Evolutionary conservation across 2,888 invertebrate genomes (phyloP).

Genomic region (Vannuccia rotundouncinata): DNA sequence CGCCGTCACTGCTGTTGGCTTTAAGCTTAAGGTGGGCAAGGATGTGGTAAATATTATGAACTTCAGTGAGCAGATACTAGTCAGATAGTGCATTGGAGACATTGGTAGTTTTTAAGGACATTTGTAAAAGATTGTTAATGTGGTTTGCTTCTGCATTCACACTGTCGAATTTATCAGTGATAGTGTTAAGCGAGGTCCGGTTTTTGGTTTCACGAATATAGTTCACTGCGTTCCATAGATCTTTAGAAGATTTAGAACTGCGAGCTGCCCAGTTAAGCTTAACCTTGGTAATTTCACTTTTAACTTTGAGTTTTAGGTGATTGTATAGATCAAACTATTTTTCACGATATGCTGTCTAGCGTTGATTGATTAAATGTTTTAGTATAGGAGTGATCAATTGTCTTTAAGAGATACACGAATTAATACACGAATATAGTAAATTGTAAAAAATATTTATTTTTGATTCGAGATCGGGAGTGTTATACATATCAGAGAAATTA

Average conservation of each 20-base stretch:
- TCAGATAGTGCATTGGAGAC: too few species aligned
- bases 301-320: background rate
- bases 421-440: background rate
- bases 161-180: background rate
- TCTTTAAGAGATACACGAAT: background rate
- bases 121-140: conserved; percentile 23
- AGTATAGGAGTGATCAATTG: background rate
- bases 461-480: background rate
- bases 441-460: conserved; percentile 19
- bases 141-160: background rate
- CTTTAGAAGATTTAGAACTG: background rate
- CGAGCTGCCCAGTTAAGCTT: background rate
- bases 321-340: background rate
- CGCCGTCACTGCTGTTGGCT: background rate
- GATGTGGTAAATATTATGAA: too few species aligned
- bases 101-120: too few species aligned
- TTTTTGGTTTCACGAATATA: background rate
- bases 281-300: background rate
- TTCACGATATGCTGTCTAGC: background rate
- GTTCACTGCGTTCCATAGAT: background rate
- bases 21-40: too few species aligned
- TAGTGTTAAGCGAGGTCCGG: background rate
- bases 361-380: conserved; percentile 1
- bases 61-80: too few species aligned
- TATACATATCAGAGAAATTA: conserved; percentile 6